A percentile compares a stretch with the other conserved stretches of the same genome.
Evolutionary conservation across 1,140 invertebrate species (phyloP).

Genomic region (Bombus waltoni): DNA sequence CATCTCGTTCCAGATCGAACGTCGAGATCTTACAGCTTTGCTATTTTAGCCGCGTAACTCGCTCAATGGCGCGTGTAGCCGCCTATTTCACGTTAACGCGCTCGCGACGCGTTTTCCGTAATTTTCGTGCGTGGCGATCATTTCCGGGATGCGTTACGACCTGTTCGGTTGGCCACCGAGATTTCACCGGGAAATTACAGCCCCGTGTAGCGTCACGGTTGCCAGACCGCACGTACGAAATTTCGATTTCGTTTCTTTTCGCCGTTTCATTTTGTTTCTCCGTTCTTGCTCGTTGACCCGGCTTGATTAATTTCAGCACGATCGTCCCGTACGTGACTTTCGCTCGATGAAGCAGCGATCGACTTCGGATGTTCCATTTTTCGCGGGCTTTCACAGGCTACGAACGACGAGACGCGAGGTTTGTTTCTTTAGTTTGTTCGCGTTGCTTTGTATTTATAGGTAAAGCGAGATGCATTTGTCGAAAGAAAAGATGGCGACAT

Average conservation of each 20-base stretch:
- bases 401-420: not conserved
- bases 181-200: conserved; percentile 7
- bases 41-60: not conserved
- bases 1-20: not conserved
- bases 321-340: not conserved
- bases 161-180: conserved; percentile 2
- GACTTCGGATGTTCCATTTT: not conserved
- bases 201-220: not conserved
- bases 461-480: not conserved
- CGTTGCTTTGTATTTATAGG: not conserved
- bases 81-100: not conserved
- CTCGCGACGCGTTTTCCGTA: conserved; percentile 3
- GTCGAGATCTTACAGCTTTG: no score
- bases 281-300: not conserved
- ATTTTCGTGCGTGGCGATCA: not conserved
- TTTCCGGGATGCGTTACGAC: not conserved
- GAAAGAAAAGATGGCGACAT: not conserved
- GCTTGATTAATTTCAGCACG: not conserved
- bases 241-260: not conserved
- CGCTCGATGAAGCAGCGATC: not conserved
- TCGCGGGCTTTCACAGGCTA: not conserved
- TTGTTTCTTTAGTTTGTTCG: not conserved
- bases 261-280: not conserved
- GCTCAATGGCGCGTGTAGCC: not conserved
- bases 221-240: not conserved